A percentile compares a stretch with the other conserved stretches of the same genome.
phyloP scores from a whole-genome alignment of 2,113 vertebrate species.

The Prietella phreatophila region DNA sequence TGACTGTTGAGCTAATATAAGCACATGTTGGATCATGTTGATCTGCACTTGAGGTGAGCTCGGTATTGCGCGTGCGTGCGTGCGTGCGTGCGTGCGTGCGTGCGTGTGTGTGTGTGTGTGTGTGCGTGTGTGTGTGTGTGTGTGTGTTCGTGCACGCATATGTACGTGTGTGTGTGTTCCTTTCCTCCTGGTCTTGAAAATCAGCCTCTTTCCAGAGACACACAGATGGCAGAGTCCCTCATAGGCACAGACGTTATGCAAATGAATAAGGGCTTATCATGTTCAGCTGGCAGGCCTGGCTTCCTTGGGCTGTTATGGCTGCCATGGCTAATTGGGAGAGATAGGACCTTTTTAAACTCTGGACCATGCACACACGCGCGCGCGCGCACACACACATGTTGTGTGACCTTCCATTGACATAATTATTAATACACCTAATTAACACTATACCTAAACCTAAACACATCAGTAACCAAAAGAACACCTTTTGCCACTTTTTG shows the following conservation, averaged over 20 bases:
- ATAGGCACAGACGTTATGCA: conserved; percentile 36
- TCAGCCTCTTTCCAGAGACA: conserved; percentile 32
- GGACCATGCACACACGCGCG: neutral
- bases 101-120: neutral
- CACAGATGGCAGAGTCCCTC: conserved; percentile 44
- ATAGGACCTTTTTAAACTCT: conserved; percentile 8
- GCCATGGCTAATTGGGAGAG: conserved; percentile 32
- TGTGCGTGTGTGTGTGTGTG: neutral
- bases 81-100: neutral
- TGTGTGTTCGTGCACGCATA: neutral
- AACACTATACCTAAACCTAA: neutral
- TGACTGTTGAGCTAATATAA: neutral
- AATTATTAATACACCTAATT: conserved; percentile 10
- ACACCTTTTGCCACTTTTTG: neutral
- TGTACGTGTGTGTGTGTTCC: conserved; percentile 9
- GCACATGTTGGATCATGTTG: neutral
- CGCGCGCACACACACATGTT: neutral
- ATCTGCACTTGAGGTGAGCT: neutral
- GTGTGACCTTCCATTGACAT: neutral
- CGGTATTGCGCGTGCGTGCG: neutral
- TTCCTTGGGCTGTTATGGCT: conserved; percentile 25
- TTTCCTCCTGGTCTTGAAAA: conserved; percentile 17
- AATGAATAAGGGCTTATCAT: conserved; percentile 35
- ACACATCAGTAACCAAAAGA: neutral
- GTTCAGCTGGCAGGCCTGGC: conserved; percentile 24